A percentile compares a stretch with the other conserved stretches of the same genome.
These are phyloP conservation scores for Dascyllus trimaculatus DNA, from an alignment of 2,113 vertebrate genomes.

Conservation along the genomic window DNA sequence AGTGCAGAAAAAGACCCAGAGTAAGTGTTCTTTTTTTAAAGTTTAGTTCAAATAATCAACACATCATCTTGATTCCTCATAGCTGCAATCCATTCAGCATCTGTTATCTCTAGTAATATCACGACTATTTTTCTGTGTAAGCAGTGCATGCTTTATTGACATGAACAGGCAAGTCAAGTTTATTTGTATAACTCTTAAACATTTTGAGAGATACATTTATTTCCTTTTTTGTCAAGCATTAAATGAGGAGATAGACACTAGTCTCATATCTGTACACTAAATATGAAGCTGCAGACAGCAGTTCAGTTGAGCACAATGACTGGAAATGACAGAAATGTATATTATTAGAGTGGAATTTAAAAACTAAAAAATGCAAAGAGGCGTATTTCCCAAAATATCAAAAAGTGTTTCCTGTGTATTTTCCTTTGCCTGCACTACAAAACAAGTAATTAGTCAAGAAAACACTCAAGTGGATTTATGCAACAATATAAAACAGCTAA, in stretches of 20 bases:
- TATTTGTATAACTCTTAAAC: background rate
- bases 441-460: background rate
- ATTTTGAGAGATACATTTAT: too few species aligned
- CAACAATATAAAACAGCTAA: conserved; percentile 1
- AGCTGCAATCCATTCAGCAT: background rate
- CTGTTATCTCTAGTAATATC: too few species aligned
- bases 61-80: background rate
- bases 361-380: background rate
- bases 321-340: background rate
- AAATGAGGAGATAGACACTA: too few species aligned
- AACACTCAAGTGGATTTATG: background rate
- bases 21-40: background rate
- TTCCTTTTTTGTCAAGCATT: too few species aligned
- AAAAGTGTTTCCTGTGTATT: background rate
- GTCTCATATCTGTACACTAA: background rate
- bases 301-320: background rate
- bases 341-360: background rate
- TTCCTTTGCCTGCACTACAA: background rate
- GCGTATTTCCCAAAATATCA: background rate
- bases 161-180: background rate
- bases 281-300: background rate
- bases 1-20: background rate
- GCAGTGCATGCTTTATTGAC: background rate
- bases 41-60: background rate
- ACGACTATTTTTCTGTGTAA: too few species aligned